Base-by-base conservation (phyloP, 2,888 invertebrate genomes). In the Caenorhabditis zanzibari region DNA sequence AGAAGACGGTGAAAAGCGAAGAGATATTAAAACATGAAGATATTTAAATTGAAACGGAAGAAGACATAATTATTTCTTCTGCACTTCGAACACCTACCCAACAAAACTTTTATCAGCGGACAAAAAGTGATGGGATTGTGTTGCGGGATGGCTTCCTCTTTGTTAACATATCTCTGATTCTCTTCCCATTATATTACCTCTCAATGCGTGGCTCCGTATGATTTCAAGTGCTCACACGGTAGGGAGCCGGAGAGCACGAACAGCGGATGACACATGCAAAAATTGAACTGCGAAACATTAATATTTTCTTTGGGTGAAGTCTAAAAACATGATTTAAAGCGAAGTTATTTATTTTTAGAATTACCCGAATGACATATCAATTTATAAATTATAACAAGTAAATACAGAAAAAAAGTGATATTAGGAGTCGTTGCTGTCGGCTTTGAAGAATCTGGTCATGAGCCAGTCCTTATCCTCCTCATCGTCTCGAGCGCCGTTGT, bases 181-280 rank as follows among this genome's bases (percentile, higher is more conserved):
- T 61, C 69, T 32, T 1, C 59, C 12, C 28, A 69, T 69, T 61
- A 54, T 35, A 44, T 38, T n/a, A 14, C 10, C 16, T 59, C 38
- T 76, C 47, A 22, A 26, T 47, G 7, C 41, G 44, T 35, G 19
- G 59, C 76, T 77, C 76, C 76, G 76, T 77, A 77, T 69, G 69
- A 77, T 69, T 77, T 77, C 76, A 77, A 77, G 76, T 77, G 76
- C 76, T 68, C 76, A 77, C 76, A 69, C 76, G 76, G 76, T 77
- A 69, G 16, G 49, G 49, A 52, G 59, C 59, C 68, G 69, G 76
- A 59, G 68, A 26, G 75, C 64, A 75, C 32, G 47, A 75, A 66
- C 54, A 22, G 54, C 3, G 49, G 44, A 49, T 19, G 41, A 38
- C 26, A 24, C 41, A 69, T 56, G 69, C 16, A 41, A 56, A 68